Conservation (phyloP, 2,113 vertebrate species). For the Chlamydotis undulata region DNA sequence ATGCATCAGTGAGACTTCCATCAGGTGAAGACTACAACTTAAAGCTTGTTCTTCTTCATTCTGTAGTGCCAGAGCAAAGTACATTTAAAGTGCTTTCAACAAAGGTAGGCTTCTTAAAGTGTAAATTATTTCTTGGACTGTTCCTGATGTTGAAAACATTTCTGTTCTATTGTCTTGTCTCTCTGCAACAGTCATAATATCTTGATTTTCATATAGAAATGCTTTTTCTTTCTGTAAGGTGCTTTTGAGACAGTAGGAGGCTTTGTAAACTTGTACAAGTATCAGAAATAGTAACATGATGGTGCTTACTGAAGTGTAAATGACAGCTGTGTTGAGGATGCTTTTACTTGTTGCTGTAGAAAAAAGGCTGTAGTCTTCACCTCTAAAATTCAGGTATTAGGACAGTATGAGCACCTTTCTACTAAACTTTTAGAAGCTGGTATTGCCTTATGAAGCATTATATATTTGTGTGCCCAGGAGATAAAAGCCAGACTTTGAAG, state of each 20-base stretch:
- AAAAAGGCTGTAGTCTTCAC: background rate
- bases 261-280: background rate
- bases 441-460: background rate
- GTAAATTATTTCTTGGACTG: background rate
- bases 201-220: background rate
- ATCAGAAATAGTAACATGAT: background rate
- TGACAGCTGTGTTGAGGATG: background rate
- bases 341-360: background rate
- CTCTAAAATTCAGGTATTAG: background rate
- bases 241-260: background rate
- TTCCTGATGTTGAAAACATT: background rate
- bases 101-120: slow-evolving; percentile 81
- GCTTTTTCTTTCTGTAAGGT: background rate
- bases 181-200: background rate
- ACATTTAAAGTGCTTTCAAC: slow-evolving; percentile 92
- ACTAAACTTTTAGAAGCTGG: background rate
- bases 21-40: slow-evolving; percentile 86
- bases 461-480: background rate
- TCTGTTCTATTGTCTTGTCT: slow-evolving; percentile 22
- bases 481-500: background rate
- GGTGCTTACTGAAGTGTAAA: background rate
- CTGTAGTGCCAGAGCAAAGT: slow-evolving; percentile 88
- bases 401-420: background rate
- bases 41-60: slow-evolving; percentile 84
- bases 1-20: slow-evolving; percentile 81